Evolutionary conservation across 2,113 vertebrate species (phyloP).

Genomic region (Cyprinodon tularosa): DNA sequence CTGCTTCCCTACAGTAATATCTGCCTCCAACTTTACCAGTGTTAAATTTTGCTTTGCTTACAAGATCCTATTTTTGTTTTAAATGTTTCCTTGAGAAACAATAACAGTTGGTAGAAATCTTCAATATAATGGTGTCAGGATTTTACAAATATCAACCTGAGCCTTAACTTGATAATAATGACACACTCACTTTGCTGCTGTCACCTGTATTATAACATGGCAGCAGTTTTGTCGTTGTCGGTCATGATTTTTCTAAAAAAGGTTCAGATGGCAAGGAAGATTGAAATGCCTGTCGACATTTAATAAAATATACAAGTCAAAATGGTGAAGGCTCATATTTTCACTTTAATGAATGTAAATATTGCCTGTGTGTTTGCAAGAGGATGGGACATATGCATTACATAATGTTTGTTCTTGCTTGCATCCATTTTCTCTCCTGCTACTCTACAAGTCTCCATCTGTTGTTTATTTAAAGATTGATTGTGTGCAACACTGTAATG

Average conservation of each 20-base stretch:
- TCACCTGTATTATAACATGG: conserved; percentile 1
- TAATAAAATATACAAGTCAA: not conserved
- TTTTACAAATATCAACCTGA: not conserved
- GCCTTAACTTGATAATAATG: not conserved
- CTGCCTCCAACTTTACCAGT: not conserved
- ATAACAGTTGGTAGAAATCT: not conserved
- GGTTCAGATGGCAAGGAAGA: not conserved
- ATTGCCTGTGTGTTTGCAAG: not conserved
- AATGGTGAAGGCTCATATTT: not conserved
- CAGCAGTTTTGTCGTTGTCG: not conserved
- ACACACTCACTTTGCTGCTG: not conserved
- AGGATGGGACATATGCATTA: not conserved
- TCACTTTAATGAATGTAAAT: not conserved
- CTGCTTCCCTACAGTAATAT: not conserved
- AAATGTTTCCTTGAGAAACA: not conserved
- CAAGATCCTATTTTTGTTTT: not conserved
- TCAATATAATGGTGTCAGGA: not conserved
- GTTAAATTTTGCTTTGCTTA: not conserved
- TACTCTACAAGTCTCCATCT: conserved; percentile 6
- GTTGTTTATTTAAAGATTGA: conserved; percentile 40
- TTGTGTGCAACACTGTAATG: conserved; percentile 25
- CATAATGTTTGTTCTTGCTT: not conserved
- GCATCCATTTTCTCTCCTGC: not conserved
- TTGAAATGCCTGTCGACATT: not conserved
- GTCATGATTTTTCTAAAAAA: not conserved